Percentiles rank a stretch among this genome's conserved stretches.
Conservation (phyloP, 1,140 invertebrate species). For the Anoplolepis gracilipes region DNA sequence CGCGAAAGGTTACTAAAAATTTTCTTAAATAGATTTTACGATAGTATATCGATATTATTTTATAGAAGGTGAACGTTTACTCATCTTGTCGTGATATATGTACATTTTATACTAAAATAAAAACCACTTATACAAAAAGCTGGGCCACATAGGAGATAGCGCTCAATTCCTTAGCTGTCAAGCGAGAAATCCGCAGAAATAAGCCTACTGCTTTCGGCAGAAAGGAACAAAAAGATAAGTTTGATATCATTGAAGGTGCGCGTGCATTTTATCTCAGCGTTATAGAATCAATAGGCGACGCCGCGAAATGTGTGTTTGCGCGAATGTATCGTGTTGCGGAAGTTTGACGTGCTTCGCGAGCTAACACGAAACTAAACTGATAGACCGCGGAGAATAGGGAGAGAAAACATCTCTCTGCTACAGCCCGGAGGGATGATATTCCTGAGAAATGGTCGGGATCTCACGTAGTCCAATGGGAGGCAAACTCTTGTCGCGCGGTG, state of each 20-base stretch:
- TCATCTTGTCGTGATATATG: no score
- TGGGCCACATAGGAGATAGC: slow-evolving; percentile 6
- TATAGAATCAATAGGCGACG: background rate
- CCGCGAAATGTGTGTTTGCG: slow-evolving; percentile 6
- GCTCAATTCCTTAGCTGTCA: slow-evolving; percentile 17
- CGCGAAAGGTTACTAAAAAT: background rate
- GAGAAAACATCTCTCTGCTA: slow-evolving; percentile 45
- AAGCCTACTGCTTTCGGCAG: background rate
- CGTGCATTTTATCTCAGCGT: background rate
- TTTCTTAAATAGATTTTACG: background rate
- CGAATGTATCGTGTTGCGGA: slow-evolving; percentile 13
- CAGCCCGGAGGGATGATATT: slow-evolving; percentile 67
- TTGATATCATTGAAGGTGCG: background rate
- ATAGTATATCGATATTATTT: background rate
- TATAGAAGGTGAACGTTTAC: background rate
- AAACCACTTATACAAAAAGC: background rate
- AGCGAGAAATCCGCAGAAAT: slow-evolving; percentile 6
- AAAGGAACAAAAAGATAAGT: background rate
- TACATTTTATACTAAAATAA: no score
- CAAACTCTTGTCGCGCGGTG: slow-evolving; percentile 70
- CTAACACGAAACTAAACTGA: slow-evolving; percentile 48
- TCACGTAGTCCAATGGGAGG: slow-evolving; percentile 61
- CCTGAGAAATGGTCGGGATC: slow-evolving; percentile 71
- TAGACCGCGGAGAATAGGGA: slow-evolving; percentile 47
- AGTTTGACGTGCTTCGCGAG: slow-evolving; percentile 56